Percentiles rank a stretch among this genome's conserved stretches.
These are phyloP conservation scores for Aporophyla lueneburgensis DNA, from an alignment of 2,888 invertebrate genomes.

Conservation along the genomic window DNA sequence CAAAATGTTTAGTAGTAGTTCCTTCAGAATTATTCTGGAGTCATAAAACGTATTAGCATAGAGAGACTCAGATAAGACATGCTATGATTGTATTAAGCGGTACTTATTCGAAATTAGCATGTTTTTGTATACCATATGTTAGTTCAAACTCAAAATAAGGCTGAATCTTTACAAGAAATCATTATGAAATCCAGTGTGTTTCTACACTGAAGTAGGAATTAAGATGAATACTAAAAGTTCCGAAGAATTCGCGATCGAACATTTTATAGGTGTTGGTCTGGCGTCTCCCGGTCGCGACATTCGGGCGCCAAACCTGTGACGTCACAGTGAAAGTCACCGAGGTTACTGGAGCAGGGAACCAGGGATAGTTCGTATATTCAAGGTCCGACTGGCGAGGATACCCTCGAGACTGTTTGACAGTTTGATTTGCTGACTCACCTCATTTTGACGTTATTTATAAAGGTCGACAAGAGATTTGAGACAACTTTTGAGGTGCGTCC, in stretches of 20 bases:
- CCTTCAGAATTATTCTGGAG: not conserved
- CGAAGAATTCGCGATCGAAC: slow-evolving; percentile 37
- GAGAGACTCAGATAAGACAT: not conserved
- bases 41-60: not conserved
- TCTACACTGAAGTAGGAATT: not conserved
- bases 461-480: slow-evolving; percentile 37
- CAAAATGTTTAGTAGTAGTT: not conserved
- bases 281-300: slow-evolving; percentile 74
- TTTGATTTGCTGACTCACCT: slow-evolving; percentile 58
- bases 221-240: slow-evolving; percentile 19
- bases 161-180: not conserved
- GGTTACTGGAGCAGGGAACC: slow-evolving; percentile 78
- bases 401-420: slow-evolving; percentile 57
- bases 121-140: not conserved
- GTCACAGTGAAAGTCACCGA: slow-evolving; percentile 77
- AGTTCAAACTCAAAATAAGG: too few relatives aligned
- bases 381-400: slow-evolving; percentile 69
- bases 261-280: slow-evolving; percentile 65
- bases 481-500: slow-evolving; percentile 36
- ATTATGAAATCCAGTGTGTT: not conserved
- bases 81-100: not conserved
- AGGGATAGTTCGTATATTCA: slow-evolving; percentile 72
- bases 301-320: slow-evolving; percentile 78
- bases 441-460: slow-evolving; percentile 55
- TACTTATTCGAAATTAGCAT: not conserved